These are phyloP conservation scores for Miltochrista miniata DNA, from an alignment of 2,888 invertebrate species.

Conservation along the genomic window DNA sequence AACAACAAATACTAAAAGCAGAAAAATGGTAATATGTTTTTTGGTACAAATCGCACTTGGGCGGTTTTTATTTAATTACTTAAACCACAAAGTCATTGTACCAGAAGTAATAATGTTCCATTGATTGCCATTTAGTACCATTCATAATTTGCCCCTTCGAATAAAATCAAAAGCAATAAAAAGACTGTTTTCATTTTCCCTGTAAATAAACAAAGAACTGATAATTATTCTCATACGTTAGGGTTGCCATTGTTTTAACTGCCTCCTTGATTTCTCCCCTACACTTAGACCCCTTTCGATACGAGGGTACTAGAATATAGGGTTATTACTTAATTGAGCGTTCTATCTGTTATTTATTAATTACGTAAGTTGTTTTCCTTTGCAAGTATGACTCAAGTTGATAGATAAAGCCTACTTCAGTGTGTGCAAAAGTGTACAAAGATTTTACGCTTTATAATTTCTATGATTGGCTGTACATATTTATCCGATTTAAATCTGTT, in stretches of 20 bases:
- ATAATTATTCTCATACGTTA: slow-evolving; percentile 68
- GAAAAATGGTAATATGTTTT: too few species aligned
- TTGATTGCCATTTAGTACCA: too few species aligned
- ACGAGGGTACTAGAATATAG: slow-evolving; percentile 68
- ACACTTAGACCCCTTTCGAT: slow-evolving; percentile 57
- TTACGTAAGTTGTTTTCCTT: slow-evolving; percentile 7
- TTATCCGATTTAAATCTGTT: too few species aligned
- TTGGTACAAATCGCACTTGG: too few species aligned
- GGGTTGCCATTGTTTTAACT: slow-evolving; percentile 67
- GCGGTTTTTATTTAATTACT: too few species aligned
- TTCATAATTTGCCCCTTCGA: slow-evolving; percentile 8
- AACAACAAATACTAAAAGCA: too few species aligned
- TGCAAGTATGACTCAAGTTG: not conserved
- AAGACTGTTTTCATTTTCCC: slow-evolving; percentile 60
- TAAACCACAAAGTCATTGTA: too few species aligned
- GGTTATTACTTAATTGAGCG: slow-evolving; percentile 67
- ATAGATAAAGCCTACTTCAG: too few species aligned
- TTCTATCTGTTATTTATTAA: slow-evolving; percentile 46
- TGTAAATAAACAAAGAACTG: slow-evolving; percentile 62
- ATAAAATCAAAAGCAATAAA: slow-evolving; percentile 50
- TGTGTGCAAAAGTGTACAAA: too few species aligned
- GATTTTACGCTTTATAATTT: too few species aligned
- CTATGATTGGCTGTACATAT: too few species aligned
- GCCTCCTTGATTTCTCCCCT: slow-evolving; percentile 52
- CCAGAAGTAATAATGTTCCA: too few species aligned